Percentiles rank a stretch among this genome's conserved stretches.
Evolutionary conservation across 2,113 vertebrate species (phyloP).

Genomic region (Entomyzon cyanotis): DNA sequence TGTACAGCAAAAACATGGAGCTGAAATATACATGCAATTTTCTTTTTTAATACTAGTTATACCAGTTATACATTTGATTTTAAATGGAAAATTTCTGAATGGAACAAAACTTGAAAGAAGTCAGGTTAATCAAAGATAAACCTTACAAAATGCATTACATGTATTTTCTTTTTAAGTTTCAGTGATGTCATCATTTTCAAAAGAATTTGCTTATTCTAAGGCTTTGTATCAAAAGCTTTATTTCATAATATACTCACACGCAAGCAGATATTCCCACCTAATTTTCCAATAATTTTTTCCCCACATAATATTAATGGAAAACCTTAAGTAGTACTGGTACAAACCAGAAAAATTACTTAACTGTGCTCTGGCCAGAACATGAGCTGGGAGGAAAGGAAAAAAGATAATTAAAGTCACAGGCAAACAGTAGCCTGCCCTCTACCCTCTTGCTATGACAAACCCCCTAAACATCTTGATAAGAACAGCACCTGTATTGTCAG

Average conservation of each 20-base stretch:
- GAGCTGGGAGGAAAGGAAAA: background rate
- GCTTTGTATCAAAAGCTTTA: background rate
- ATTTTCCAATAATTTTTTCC: background rate
- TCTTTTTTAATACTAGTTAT: background rate
- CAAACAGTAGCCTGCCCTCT: background rate
- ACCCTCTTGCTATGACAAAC: background rate
- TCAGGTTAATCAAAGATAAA: background rate
- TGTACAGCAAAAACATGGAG: background rate
- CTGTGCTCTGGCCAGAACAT: background rate
- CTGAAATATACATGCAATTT: background rate
- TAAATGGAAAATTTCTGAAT: background rate
- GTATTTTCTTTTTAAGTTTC: slow-evolving; percentile 8
- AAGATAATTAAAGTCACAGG: background rate
- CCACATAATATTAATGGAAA: background rate
- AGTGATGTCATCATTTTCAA: background rate
- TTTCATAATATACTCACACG: background rate
- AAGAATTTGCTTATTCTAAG: background rate
- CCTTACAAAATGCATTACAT: background rate
- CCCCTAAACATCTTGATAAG: background rate
- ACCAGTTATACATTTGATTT: background rate
- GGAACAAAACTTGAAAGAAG: background rate
- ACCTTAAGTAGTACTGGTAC: background rate
- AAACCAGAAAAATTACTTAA: background rate
- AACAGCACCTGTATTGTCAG: background rate
- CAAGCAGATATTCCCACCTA: background rate